Evolutionary conservation across 2,797 vertebrate genomes (phyloP), one percentile per base, ranked within the genome.

Genomic region (Oceanodroma leucorhoa): DNA sequence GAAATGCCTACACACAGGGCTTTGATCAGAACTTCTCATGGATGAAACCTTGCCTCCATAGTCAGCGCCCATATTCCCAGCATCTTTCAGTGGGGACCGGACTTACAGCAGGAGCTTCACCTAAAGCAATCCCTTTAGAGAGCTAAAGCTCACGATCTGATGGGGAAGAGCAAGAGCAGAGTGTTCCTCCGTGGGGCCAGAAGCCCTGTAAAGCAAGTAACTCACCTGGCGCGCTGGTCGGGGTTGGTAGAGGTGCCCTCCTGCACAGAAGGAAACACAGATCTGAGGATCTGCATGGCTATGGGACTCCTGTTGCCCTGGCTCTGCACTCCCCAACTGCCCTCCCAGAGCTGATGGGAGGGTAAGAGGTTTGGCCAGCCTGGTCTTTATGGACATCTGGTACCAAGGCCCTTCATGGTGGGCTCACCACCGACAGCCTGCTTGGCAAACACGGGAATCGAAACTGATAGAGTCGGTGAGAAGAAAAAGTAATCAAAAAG

Each of bases 181-280:
- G 36, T 16, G 6, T 2, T 34, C n/a, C 14, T 51, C 65, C 41
- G 10, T 34, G 48, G 21, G 38, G 21, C 36, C 20, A 90, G 53
- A 46, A 91, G 67, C 20, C 17, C 29, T n/a, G 41, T 1, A 29
- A 51, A 73, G 50, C 50, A 82, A 76, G 12, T 32, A 34, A 85
- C 97, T 72, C 96, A 99, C 98, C 97, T 91, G 84, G 95, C 7
- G 64, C 83, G 6, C n/a, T 97, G 83, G 95, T 91, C 16, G 98
- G 98, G 54, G 97, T 71, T 62, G 99, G 98, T 38, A 98, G 93
- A 6, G 98, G 98, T 62, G 96, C 98, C 94, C 99, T 98, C 97
- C 99, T 99, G 90, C 81, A 95, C 90, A 96, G 96, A 95, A 97
- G 61, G 14, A 84, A 97, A 96, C 85, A 92, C 30, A 91, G 32